phyloP scores from a whole-genome alignment of 64 coral and sea anemone species.

The Acropora yongei region DNA sequence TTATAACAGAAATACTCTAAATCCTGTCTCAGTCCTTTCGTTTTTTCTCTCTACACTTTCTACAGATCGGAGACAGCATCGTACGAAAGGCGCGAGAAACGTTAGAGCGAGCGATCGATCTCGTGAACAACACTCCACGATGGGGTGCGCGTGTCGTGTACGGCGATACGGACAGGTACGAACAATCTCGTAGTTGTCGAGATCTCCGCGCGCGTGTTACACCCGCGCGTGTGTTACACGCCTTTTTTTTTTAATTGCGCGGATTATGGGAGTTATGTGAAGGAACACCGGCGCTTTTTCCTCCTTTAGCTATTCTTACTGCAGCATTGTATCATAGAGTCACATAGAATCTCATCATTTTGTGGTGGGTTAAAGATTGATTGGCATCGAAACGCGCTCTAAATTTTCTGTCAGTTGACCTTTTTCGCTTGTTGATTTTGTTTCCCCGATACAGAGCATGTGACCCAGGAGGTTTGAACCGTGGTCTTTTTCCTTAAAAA shows the following conservation, averaged over 20 bases:
- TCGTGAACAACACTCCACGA: slow-evolving; percentile 88
- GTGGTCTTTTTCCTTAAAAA: no score
- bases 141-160: slow-evolving; percentile 96
- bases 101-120: slow-evolving; percentile 83
- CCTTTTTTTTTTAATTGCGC: not conserved
- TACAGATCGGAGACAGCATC: slow-evolving; percentile 90
- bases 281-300: not conserved
- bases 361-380: no score
- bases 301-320: no score
- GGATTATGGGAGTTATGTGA: not conserved
- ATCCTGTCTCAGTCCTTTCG: not conserved
- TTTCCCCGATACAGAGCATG: no score
- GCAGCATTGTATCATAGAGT: no score
- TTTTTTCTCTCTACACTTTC: not conserved
- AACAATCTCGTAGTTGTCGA: not conserved
- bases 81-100: slow-evolving; percentile 96
- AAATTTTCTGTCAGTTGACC: no score
- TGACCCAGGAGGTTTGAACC: no score
- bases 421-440: no score
- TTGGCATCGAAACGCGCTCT: no score
- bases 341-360: no score
- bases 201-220: not conserved
- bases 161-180: slow-evolving; percentile 94
- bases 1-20: no score
- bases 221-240: not conserved